Base-by-base conservation (phyloP, 2,797 vertebrate species). In the Gymnoscopelus braueri region DNA sequence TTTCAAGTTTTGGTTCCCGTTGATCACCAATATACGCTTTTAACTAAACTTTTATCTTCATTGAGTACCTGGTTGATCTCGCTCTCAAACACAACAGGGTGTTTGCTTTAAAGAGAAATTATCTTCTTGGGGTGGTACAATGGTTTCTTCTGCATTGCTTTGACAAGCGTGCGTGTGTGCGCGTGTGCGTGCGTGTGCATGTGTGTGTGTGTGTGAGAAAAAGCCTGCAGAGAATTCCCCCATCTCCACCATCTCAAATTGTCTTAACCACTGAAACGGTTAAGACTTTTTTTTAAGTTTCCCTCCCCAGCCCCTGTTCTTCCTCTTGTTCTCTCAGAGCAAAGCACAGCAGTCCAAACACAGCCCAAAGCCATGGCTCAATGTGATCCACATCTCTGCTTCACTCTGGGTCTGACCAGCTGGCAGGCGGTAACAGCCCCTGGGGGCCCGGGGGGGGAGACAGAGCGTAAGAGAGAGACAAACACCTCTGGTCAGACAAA, bases 311-410 rank as follows among this genome's bases (percentile, higher is more conserved):
- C 65, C 51, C 48, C 32, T 55, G 49, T 56, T 71, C 47, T 71
- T 19, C 50, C 53, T 71, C 9, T 9, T 44, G 39, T 44, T 44
- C 39, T 44, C 39, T 44, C 39, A 44, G 39, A 44, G 39, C 69
- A 68, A 60, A 72, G 72, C 26, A 73, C 58, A 73, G 60, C 79
- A 51, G 24, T 24, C 67, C 65, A 61, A 84, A 78, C 62, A 79
- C 55, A 74, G 58, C 67, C 19, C 51, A 39, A 58, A 82, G 57
- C 67, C 67, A 54, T 1, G 24, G 72, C 72, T 65, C 81, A 79
- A 84, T 87, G 63, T 67, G 73, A 78, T 80, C 77, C 71, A 83
- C 63, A 78, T 59, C 72, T 69, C 71, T 63, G 56, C 67, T 44
- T 79, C 67, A 76, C 35, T 14, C 76, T 39, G 71, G 56, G 48